Evolutionary conservation across 1,140 invertebrate species (phyloP).

Genomic region (Calephelis nemesis): DNA sequence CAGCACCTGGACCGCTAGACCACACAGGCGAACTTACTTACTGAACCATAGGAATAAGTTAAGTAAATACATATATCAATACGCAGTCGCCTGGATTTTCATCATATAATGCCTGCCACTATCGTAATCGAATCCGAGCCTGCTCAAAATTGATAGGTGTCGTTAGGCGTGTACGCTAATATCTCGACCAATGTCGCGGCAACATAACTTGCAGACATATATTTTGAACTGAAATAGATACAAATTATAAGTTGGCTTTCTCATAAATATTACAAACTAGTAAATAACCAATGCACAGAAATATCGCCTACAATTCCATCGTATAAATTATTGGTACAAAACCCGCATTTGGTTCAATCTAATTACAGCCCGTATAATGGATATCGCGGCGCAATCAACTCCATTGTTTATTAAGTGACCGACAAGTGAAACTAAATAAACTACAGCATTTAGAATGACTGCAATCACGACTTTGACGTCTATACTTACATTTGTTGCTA

Average conservation of each 20-base stretch:
- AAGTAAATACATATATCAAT: too few relatives aligned
- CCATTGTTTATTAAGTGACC: conserved; percentile 74
- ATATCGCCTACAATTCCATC: conserved; percentile 1
- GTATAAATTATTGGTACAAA: conserved; percentile 56
- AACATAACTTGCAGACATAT: neutral
- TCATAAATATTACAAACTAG: conserved; percentile 19
- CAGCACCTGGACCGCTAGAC: too few relatives aligned
- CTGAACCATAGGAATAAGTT: too few relatives aligned
- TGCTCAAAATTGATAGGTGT: too few relatives aligned
- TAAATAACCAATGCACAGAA: conserved; percentile 7
- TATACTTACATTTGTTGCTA: too few relatives aligned
- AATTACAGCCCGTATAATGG: conserved; percentile 75
- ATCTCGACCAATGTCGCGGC: too few relatives aligned
- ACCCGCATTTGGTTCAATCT: conserved; percentile 74
- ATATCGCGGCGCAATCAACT: conserved; percentile 72
- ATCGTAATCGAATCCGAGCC: too few relatives aligned
- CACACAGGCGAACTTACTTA: too few relatives aligned
- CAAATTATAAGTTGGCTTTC: conserved; percentile 11
- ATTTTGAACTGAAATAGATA: neutral
- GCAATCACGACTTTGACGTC: conserved; percentile 49
- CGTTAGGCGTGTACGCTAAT: too few relatives aligned
- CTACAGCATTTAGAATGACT: conserved; percentile 55
- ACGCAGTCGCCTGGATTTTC: too few relatives aligned
- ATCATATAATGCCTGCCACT: too few relatives aligned
- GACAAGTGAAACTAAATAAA: conserved; percentile 68